Conservation (phyloP, 2,113 vertebrate species). For the Poeciliopsis occidentalis region DNA sequence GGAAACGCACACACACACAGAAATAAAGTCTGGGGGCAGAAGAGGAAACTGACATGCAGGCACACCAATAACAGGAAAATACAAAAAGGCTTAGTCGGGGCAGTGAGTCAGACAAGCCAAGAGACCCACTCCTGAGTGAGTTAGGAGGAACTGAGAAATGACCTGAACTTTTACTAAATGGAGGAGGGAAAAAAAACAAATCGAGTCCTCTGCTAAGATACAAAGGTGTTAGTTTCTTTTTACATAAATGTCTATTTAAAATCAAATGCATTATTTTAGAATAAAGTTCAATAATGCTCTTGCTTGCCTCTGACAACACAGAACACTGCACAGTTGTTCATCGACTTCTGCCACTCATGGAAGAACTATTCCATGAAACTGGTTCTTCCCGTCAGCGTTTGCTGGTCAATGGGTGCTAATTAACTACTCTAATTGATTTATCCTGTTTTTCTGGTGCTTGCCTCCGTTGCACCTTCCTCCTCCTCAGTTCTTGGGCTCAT, state of each 20-base stretch:
- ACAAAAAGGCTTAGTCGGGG: slow-evolving; percentile 24
- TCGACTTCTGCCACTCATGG: slow-evolving; percentile 3
- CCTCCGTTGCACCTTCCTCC: slow-evolving; percentile 22
- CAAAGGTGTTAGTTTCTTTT: slow-evolving; percentile 2
- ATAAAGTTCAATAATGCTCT: background rate
- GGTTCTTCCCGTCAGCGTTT: slow-evolving; percentile 17
- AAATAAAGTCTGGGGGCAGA: slow-evolving; percentile 30
- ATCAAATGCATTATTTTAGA: no score
- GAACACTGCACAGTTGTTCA: background rate
- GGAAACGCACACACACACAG: slow-evolving; percentile 49
- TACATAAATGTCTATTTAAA: background rate
- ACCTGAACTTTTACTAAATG: slow-evolving; percentile 1
- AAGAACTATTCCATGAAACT: background rate
- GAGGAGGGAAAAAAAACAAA: background rate
- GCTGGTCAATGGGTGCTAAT: slow-evolving; percentile 51
- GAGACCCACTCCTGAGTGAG: slow-evolving; percentile 5
- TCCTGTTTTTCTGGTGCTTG: slow-evolving; percentile 39
- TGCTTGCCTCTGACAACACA: background rate
- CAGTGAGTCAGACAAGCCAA: slow-evolving; percentile 3
- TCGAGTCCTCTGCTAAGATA: background rate
- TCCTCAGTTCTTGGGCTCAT: slow-evolving; percentile 22
- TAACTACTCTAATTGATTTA: slow-evolving; percentile 65
- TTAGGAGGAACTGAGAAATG: slow-evolving; percentile 7
- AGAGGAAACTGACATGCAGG: slow-evolving; percentile 49
- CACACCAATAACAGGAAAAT: slow-evolving; percentile 73